Percentiles rank a stretch among this genome's conserved stretches.
phyloP scores from a whole-genome alignment of 2,113 vertebrate species.

The Xiphophorus hellerii region DNA sequence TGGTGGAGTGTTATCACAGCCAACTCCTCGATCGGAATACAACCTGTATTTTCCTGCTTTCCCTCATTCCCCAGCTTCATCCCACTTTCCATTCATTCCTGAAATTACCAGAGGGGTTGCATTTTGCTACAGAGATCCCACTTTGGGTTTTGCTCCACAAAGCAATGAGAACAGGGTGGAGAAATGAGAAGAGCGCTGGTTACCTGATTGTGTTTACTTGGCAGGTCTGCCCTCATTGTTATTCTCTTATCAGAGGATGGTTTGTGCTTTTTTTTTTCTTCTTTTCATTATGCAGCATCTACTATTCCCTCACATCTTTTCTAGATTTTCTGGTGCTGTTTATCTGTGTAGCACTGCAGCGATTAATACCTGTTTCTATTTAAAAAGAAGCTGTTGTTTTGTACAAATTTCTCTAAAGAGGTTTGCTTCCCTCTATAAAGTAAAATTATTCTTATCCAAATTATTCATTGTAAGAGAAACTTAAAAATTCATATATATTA shows the following conservation, averaged over 20 bases:
- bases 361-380: slow-evolving; percentile 8
- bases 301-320: slow-evolving; percentile 2
- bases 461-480: background rate
- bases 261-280: slow-evolving; percentile 4
- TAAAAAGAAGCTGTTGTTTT: background rate
- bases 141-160: slow-evolving; percentile 32
- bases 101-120: slow-evolving; percentile 44
- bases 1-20: slow-evolving; percentile 42
- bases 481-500: background rate
- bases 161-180: slow-evolving; percentile 26
- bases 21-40: slow-evolving; percentile 45
- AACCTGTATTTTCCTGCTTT: slow-evolving; percentile 26
- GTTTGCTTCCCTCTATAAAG: background rate
- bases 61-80: slow-evolving; percentile 25
- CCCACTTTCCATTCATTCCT: slow-evolving; percentile 48
- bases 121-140: slow-evolving; percentile 49
- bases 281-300: slow-evolving; percentile 4
- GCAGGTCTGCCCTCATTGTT: slow-evolving; percentile 22
- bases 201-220: slow-evolving; percentile 39
- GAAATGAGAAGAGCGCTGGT: slow-evolving; percentile 24
- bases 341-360: background rate
- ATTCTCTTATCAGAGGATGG: slow-evolving; percentile 7
- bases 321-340: slow-evolving; percentile 11
- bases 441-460: background rate
- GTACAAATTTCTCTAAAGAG: slow-evolving; percentile 26